Percentiles rank a stretch among this genome's conserved stretches.
phyloP scores from a whole-genome alignment of 2,888 invertebrate genomes.

The Lycophotia porphyrea region DNA sequence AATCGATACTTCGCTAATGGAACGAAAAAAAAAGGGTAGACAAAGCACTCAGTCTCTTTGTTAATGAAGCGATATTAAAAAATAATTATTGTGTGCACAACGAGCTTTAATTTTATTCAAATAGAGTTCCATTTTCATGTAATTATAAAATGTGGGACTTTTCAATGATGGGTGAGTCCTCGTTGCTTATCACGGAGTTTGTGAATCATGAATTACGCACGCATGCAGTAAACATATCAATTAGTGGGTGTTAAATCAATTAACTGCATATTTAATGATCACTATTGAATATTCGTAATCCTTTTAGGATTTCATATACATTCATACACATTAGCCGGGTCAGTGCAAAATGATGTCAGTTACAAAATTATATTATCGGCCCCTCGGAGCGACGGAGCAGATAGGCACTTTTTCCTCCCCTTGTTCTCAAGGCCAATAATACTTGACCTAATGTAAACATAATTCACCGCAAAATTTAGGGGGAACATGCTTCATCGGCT shows the following conservation, averaged over 20 bases:
- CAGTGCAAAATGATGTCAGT: constrained; percentile 35
- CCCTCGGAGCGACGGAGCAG: constrained; percentile 42
- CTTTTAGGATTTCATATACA: too few species aligned
- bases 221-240: constrained; percentile 31
- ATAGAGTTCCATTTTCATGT: constrained; percentile 55
- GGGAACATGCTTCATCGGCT: constrained; percentile 61
- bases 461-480: constrained; percentile 64
- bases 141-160: constrained; percentile 49
- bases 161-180: constrained; percentile 47
- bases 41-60: constrained; percentile 62
- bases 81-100: constrained; percentile 67
- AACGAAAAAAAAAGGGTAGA: constrained; percentile 59
- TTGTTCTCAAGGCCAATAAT: constrained; percentile 65
- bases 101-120: constrained; percentile 59
- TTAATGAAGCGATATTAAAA: constrained; percentile 70
- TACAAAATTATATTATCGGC: constrained; percentile 47
- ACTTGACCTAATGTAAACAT: constrained; percentile 71
- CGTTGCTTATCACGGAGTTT: constrained; percentile 27
- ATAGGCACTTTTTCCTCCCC: constrained; percentile 58
- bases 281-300: constrained; percentile 18
- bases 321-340: constrained; percentile 16
- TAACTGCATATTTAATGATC: constrained; percentile 33
- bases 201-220: constrained; percentile 23
- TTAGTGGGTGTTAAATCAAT: constrained; percentile 37
- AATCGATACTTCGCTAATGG: constrained; percentile 67